A percentile compares a stretch with the other conserved stretches of the same genome.
Conservation (phyloP, 92 coral and sea anemone species). For the Zoanthus solanderi region DNA sequence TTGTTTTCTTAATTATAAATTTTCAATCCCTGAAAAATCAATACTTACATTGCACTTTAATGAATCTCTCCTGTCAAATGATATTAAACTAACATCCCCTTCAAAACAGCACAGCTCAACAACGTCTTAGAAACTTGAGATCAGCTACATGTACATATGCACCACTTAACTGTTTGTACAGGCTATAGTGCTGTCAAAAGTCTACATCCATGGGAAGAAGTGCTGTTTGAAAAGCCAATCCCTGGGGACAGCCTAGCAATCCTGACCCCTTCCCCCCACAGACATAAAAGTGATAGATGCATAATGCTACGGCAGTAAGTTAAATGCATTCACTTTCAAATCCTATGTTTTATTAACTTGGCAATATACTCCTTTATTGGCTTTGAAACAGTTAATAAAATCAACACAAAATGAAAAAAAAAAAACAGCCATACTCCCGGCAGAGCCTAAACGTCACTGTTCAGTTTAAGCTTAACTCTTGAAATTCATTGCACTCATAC, state of each 20-base stretch:
- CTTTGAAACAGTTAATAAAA: no score
- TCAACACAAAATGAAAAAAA: no score
- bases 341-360: no score
- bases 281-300: not conserved
- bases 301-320: not conserved
- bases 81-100: not conserved
- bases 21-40: not conserved
- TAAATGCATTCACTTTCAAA: no score
- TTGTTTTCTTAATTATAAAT: slow-evolving; percentile 10
- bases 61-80: not conserved
- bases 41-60: not conserved
- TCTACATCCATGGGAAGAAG: not conserved
- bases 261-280: not conserved
- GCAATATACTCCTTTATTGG: no score
- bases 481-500: no score
- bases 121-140: not conserved
- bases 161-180: not conserved
- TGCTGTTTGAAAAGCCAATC: slow-evolving; percentile 3
- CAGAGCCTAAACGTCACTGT: no score
- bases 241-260: slow-evolving; percentile 3
- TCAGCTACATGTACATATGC: not conserved
- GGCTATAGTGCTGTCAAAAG: slow-evolving; percentile 12
- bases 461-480: no score
- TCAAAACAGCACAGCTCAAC: not conserved
- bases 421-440: no score